Percentiles rank a stretch among this genome's conserved stretches.
These are phyloP conservation scores for Porites lutea DNA, from an alignment of 64 coral and sea anemone species.

Conservation along the genomic window DNA sequence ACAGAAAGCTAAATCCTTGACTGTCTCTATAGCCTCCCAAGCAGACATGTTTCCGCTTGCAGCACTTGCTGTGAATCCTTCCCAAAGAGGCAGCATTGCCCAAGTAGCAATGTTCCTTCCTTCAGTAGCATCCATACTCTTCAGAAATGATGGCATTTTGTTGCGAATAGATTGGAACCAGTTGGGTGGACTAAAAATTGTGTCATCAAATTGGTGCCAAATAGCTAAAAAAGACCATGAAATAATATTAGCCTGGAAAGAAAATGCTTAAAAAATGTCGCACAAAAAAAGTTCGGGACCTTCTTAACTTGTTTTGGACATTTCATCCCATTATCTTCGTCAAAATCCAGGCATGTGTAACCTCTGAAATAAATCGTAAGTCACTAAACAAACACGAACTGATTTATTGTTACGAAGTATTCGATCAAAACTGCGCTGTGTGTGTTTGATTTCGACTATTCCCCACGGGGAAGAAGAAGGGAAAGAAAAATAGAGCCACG, in stretches of 20 bases:
- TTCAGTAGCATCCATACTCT: conserved; percentile 37
- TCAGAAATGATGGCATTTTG: conserved; percentile 14
- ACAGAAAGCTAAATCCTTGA: conserved; percentile 29
- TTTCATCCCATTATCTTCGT: too few species aligned
- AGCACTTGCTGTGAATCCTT: neutral
- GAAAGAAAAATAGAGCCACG: too few species aligned
- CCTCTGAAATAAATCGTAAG: too few species aligned
- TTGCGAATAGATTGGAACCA: conserved; percentile 6
- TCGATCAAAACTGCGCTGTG: too few species aligned
- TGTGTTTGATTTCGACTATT: too few species aligned
- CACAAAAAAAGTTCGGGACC: too few species aligned
- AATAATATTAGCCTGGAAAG: neutral
- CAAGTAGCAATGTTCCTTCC: conserved; percentile 52
- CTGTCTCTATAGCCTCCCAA: neutral
- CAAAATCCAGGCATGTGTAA: too few species aligned
- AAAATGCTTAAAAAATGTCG: too few species aligned
- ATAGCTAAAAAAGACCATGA: conserved; percentile 7
- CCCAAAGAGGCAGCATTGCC: conserved; percentile 65
- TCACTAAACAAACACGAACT: too few species aligned
- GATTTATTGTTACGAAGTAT: too few species aligned
- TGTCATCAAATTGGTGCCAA: conserved; percentile 67
- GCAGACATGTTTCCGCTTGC: conserved; percentile 8
- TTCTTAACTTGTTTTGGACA: too few species aligned
- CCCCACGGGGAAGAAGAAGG: too few species aligned
- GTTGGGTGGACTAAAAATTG: conserved; percentile 30